Evolutionary conservation across 2,797 vertebrate genomes (phyloP).

Genomic region (Tamandua tetradactyla): DNA sequence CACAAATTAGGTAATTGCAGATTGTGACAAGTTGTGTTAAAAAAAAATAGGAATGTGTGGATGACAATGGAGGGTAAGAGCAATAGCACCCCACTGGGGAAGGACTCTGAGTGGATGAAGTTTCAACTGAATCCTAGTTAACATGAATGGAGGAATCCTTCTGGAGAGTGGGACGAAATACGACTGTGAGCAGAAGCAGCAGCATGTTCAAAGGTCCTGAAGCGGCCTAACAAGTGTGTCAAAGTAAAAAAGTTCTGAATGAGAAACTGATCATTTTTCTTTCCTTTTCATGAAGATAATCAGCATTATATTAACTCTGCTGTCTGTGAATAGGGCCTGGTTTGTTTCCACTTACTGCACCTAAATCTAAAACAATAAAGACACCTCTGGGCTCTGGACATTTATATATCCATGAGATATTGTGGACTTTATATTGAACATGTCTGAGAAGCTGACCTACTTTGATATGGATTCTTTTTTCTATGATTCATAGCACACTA

Average conservation of each 20-base stretch:
- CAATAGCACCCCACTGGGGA: accelerated
- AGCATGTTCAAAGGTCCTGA: not conserved
- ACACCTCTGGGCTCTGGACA: not conserved
- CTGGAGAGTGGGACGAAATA: not conserved
- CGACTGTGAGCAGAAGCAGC: not conserved
- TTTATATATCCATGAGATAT: not conserved
- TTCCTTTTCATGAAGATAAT: not conserved
- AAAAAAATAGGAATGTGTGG: not conserved
- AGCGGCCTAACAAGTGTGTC: not conserved
- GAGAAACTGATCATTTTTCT: not conserved
- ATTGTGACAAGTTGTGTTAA: not conserved
- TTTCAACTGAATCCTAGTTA: not conserved
- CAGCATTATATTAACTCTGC: not conserved
- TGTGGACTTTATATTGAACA: not conserved
- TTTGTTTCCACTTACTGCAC: not conserved
- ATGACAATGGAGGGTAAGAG: not conserved
- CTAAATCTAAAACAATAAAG: not conserved
- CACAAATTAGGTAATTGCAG: not conserved
- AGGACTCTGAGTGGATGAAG: not conserved
- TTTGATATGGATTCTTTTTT: not conserved
- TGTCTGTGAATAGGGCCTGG: not conserved
- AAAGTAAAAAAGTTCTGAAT: not conserved
- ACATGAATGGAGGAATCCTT: not conserved
- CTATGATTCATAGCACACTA: not conserved
- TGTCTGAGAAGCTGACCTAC: not conserved